Conservation (phyloP, 2,888 invertebrate genomes). For the Neuroscelio doddi region DNA sequence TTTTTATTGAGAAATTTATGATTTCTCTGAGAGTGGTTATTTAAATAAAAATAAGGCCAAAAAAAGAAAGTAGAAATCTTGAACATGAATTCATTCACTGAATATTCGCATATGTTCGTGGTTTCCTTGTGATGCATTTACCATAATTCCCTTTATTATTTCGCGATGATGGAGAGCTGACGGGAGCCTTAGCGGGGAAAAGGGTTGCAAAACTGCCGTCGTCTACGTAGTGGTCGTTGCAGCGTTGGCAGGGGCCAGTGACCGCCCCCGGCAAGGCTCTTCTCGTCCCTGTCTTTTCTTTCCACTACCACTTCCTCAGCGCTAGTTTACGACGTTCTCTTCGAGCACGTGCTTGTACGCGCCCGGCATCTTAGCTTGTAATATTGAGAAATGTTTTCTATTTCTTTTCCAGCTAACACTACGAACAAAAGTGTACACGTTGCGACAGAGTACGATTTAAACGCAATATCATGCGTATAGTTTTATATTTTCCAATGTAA, state of each 20-base stretch:
- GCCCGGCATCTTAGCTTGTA: not conserved
- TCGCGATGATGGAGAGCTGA: slow-evolving; percentile 22
- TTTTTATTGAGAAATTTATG: not conserved
- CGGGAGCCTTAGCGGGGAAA: slow-evolving; percentile 11
- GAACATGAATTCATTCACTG: not conserved
- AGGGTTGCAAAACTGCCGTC: slow-evolving; percentile 20
- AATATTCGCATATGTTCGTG: not conserved
- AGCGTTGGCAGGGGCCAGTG: slow-evolving; percentile 64
- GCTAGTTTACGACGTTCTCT: slow-evolving; percentile 20
- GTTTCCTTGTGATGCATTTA: slow-evolving; percentile 6
- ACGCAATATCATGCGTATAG: too few relatives aligned
- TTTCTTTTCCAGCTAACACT: too few relatives aligned
- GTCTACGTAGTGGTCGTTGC: slow-evolving; percentile 27
- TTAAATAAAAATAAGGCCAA: too few relatives aligned
- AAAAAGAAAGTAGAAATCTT: too few relatives aligned
- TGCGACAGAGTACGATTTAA: too few relatives aligned
- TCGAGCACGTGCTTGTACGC: slow-evolving; percentile 29
- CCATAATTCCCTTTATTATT: slow-evolving; percentile 60
- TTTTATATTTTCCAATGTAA: too few relatives aligned
- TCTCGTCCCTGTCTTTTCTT: slow-evolving; percentile 20
- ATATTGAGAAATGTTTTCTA: too few relatives aligned
- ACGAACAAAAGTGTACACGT: too few relatives aligned
- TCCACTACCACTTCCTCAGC: slow-evolving; percentile 8
- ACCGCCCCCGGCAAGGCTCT: slow-evolving; percentile 70
- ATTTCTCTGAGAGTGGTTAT: too few relatives aligned